These are phyloP conservation scores for Schrankia costaestrigalis DNA, from an alignment of 2,888 invertebrate species.

Conservation along the genomic window DNA sequence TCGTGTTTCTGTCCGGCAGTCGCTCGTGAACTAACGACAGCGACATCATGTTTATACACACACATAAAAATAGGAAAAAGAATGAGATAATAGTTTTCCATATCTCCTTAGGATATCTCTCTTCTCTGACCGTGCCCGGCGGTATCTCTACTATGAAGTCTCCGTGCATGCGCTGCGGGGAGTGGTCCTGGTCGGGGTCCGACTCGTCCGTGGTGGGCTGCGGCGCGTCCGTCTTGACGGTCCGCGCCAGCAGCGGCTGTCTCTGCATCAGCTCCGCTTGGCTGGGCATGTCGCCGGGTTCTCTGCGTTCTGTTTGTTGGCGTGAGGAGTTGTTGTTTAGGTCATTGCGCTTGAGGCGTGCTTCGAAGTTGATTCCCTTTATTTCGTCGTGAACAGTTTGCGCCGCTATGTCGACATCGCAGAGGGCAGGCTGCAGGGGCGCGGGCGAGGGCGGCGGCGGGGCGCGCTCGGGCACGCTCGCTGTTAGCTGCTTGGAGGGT, in stretches of 20 bases:
- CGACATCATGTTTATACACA: conserved; percentile 82
- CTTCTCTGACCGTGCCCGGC: conserved; percentile 85
- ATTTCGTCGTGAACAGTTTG: conserved; percentile 68
- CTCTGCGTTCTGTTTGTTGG: conserved; percentile 34
- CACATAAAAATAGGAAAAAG: conserved; percentile 70
- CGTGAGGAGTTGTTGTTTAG: conserved; percentile 74
- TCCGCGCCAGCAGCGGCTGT: conserved; percentile 73
- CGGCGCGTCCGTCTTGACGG: conserved; percentile 61
- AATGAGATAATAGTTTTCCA: conserved; percentile 86
- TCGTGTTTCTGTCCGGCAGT: conserved; percentile 87
- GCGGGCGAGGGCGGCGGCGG: conserved; percentile 31
- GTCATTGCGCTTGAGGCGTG: conserved; percentile 72
- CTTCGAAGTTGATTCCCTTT: conserved; percentile 72
- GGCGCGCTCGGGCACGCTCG: conserved; percentile 41
- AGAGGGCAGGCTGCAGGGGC: conserved; percentile 33
- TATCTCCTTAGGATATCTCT: conserved; percentile 91
- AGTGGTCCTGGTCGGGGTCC: conserved; percentile 70
- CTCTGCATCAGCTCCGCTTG: conserved; percentile 77
- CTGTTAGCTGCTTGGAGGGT: conserved; percentile 61
- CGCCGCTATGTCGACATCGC: conserved; percentile 69
- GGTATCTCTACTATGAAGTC: conserved; percentile 74
- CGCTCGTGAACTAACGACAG: conserved; percentile 93
- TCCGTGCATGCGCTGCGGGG: conserved; percentile 59
- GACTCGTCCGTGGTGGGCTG: conserved; percentile 69
- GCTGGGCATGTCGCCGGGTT: conserved; percentile 62